These are phyloP conservation scores for Anhinga rufa DNA, from an alignment of 2,113 vertebrate genomes.

Conservation along the genomic window DNA sequence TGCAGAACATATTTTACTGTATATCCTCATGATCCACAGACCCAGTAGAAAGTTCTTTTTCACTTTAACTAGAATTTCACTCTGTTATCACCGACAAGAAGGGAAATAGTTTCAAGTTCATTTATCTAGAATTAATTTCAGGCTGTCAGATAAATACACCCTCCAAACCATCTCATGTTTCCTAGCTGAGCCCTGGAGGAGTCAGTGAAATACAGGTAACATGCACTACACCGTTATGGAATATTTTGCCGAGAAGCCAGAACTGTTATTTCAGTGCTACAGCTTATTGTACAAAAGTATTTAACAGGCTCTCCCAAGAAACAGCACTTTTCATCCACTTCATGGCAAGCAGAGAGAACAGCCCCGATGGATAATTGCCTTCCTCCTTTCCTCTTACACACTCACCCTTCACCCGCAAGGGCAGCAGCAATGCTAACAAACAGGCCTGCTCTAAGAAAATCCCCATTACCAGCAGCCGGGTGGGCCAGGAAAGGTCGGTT, in stretches of 20 bases:
- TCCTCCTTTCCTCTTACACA: background rate
- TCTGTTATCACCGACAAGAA: background rate
- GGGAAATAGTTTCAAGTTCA: background rate
- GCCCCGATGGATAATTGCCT: background rate
- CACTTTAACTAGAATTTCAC: background rate
- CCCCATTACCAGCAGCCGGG: background rate
- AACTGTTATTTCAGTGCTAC: background rate
- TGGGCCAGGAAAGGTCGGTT: background rate
- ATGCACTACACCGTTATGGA: background rate
- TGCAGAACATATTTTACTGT: background rate
- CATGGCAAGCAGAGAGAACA: background rate
- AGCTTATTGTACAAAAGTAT: background rate
- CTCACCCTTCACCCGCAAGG: background rate
- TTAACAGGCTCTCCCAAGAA: background rate
- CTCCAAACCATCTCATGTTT: background rate
- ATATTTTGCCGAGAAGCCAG: background rate
- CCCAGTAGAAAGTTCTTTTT: background rate
- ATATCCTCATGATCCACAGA: background rate
- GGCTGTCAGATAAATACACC: background rate
- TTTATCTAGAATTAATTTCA: background rate
- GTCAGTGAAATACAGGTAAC: background rate
- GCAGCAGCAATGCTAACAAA: background rate
- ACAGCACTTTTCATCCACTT: background rate
- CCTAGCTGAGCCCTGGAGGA: background rate
- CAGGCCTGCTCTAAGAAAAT: background rate